Conservation (phyloP, 2,888 invertebrate species). For the Physocephala rufipes region DNA sequence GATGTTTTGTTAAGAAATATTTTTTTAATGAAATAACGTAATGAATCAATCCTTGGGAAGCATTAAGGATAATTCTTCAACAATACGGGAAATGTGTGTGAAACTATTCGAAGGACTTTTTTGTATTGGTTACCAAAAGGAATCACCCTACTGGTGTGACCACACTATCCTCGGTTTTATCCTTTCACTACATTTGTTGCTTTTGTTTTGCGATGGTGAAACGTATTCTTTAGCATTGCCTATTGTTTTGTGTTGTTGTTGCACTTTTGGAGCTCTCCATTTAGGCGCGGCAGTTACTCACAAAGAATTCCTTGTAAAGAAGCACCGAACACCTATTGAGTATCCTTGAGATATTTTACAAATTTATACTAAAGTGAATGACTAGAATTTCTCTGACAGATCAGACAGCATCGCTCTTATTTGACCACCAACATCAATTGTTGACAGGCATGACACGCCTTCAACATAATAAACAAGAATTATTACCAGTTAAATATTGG, state of each 20-base stretch:
- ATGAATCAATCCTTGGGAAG: slow-evolving; percentile 52
- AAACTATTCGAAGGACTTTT: slow-evolving; percentile 9
- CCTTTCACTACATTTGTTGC: background rate
- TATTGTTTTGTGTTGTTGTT: slow-evolving; percentile 28
- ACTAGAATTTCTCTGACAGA: slow-evolving; percentile 38
- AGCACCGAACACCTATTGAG: slow-evolving; percentile 42
- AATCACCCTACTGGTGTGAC: slow-evolving; percentile 5
- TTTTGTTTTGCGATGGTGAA: slow-evolving; percentile 31
- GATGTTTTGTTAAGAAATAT: background rate
- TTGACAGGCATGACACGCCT: slow-evolving; percentile 66
- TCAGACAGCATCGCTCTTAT: background rate
- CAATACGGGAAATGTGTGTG: background rate
- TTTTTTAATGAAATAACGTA: slow-evolving; percentile 56
- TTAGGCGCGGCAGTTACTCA: slow-evolving; percentile 15
- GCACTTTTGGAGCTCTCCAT: slow-evolving; percentile 42
- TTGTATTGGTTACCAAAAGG: slow-evolving; percentile 27
- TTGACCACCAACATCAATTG: slow-evolving; percentile 66
- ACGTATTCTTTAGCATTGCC: background rate
- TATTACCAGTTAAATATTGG: slow-evolving; percentile 43
- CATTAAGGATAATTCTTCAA: slow-evolving; percentile 26
- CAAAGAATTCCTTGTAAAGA: slow-evolving; percentile 14
- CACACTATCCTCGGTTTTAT: slow-evolving; percentile 39
- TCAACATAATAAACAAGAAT: slow-evolving; percentile 62
- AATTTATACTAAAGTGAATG: slow-evolving; percentile 8
- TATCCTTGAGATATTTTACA: slow-evolving; percentile 20